A percentile compares a stretch with the other conserved stretches of the same genome.
Conservation (phyloP, 2,797 vertebrate genomes). For the Poeciliopsis infans region DNA sequence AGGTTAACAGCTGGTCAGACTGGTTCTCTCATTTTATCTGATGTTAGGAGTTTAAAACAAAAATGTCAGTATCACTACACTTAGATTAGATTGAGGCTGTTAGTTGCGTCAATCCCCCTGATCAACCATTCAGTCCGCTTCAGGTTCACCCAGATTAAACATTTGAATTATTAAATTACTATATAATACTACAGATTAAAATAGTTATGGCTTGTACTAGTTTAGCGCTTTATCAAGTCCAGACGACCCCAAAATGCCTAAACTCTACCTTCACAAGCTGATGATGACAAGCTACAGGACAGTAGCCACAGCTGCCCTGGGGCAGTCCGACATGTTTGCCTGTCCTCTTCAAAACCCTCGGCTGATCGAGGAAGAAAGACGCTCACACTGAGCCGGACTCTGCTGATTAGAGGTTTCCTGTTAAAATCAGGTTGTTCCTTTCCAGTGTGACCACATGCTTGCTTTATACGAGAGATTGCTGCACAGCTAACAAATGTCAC, state of each 20-base stretch:
- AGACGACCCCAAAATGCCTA: no score
- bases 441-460: background rate
- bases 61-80: background rate
- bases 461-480: background rate
- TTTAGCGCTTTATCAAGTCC: no score
- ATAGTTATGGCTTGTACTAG: background rate
- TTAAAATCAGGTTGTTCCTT: background rate
- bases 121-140: background rate
- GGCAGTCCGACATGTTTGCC: background rate
- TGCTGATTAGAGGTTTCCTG: background rate
- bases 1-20: background rate
- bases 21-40: background rate
- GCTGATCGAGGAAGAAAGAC: background rate
- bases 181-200: background rate
- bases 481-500: background rate
- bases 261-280: no score
- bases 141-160: background rate
- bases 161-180: background rate
- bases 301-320: no score
- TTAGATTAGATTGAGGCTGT: background rate
- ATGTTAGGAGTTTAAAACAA: background rate
- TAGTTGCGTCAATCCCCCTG: background rate
- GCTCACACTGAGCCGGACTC: background rate
- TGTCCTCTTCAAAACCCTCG: background rate
- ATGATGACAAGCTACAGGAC: no score